Conservation (phyloP, 2,888 invertebrate genomes). For the Dynastes hyllus region DNA sequence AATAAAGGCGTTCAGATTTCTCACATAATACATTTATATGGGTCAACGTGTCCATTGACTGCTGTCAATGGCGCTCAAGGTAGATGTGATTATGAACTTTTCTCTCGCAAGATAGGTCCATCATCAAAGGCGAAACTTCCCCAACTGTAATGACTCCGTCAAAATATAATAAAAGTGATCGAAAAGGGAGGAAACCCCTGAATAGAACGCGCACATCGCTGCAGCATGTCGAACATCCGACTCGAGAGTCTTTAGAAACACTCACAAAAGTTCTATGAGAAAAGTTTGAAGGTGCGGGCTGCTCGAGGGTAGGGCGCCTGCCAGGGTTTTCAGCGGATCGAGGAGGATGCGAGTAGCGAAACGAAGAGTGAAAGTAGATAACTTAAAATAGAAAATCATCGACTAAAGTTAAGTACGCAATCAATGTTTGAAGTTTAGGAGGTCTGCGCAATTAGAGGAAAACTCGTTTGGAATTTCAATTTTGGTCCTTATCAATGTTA, state of each 20-base stretch:
- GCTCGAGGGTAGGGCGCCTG: neutral
- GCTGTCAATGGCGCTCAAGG: constrained; percentile 33
- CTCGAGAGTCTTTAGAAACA: constrained; percentile 48
- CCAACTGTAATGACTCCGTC: constrained; percentile 46
- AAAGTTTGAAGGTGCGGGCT: constrained; percentile 44
- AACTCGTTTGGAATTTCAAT: constrained; percentile 18
- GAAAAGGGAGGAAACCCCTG: constrained; percentile 29
- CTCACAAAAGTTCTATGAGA: constrained; percentile 52
- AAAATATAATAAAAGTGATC: constrained; percentile 49
- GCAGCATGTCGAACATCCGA: constrained; percentile 46
- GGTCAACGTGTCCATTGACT: constrained; percentile 47
- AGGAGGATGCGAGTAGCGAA: constrained; percentile 1
- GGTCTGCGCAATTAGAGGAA: constrained; percentile 13
- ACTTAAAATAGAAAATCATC: constrained; percentile 60
- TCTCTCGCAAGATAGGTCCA: constrained; percentile 21
- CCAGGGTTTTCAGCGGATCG: constrained; percentile 9
- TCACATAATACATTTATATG: constrained; percentile 46
- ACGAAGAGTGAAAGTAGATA: constrained; percentile 58
- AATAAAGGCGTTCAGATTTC: constrained; percentile 33
- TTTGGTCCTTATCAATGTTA: neutral
- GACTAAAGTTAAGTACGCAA: constrained; percentile 58
- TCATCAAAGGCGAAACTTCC: constrained; percentile 40
- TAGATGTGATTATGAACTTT: constrained; percentile 46
- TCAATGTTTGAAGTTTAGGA: constrained; percentile 30
- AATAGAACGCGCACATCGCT: constrained; percentile 31